Evolutionary conservation across 2,888 invertebrate genomes (phyloP), one percentile per base, ranked within the genome.

Genomic region (Rutpela maculata): DNA sequence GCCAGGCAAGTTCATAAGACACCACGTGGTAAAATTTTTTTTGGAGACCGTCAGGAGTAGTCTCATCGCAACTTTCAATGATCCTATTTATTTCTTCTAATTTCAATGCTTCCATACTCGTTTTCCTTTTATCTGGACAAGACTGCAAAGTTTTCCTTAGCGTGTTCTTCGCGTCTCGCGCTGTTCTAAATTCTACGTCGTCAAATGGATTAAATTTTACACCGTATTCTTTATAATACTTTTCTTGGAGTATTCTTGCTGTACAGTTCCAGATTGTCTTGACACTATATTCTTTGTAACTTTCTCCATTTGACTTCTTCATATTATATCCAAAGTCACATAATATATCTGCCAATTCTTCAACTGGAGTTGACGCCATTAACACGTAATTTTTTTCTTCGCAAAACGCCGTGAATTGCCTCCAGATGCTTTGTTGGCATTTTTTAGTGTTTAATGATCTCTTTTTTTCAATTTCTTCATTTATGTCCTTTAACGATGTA

Each of bases 161-260:
- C 1, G 43, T 15, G 4, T 43, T 15, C 6, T 6, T 4, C n/a
- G n/a, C 50, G 3, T 5, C 12, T n/a, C 50, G 12, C 15, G 50
- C 50, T n/a, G 6, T n/a, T n/a, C 12, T 50, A n/a, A n/a, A 50
- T 1, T 50, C 7, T 50, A 50, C 17, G 15, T 15, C 50, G 1
- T 50, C 50, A 50, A 50, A 50, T 50, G 50, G 50, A n/a, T 50
- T 50, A 50, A 50, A n/a, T 50, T 50, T 50, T 50, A 15, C n/a
- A 1, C 50, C 7, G n/a, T 50, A n/a, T n/a, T n/a, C 50, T 15
- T 50, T 17, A n/a, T 17, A n/a, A 50, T n/a, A 50, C 12, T 50
- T 50, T n/a, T 50, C 50, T n/a, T n/a, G 15, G 3, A 50, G n/a
- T n/a, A 50, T 6, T n/a, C 17, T 50, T 15, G 50, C 50, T 50